These are phyloP conservation scores for Porites divaricata DNA, from an alignment of 92 coral and sea anemone species.

Conservation along the genomic window DNA sequence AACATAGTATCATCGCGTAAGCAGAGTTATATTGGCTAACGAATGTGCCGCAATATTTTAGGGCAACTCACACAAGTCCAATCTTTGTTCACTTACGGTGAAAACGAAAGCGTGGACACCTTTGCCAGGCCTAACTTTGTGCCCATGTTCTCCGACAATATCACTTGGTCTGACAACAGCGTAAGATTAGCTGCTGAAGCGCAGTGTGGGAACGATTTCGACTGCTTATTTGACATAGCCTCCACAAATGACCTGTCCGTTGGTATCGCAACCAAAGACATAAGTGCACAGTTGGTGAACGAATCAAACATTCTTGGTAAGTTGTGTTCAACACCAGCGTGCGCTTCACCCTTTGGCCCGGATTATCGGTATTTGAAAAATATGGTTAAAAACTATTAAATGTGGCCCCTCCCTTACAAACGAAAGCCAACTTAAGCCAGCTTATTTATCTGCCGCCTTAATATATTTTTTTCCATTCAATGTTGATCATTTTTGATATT, in stretches of 20 bases:
- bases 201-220: not conserved
- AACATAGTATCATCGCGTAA: not conserved
- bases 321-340: not conserved
- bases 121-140: not conserved
- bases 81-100: not conserved
- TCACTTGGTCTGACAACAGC: not conserved
- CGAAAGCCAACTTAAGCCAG: too few relatives aligned
- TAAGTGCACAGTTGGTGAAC: slow-evolving; percentile 45
- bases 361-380: too few relatives aligned
- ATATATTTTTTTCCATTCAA: too few relatives aligned
- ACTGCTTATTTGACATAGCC: not conserved
- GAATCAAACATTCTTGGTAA: slow-evolving; percentile 56
- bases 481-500: too few relatives aligned
- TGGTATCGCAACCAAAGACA: slow-evolving; percentile 48
- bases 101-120: not conserved
- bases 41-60: not conserved
- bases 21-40: not conserved
- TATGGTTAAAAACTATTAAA: too few relatives aligned
- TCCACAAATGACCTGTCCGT: slow-evolving; percentile 12
- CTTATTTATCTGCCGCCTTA: too few relatives aligned
- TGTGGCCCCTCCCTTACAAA: too few relatives aligned
- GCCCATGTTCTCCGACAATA: slow-evolving; percentile 2
- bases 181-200: not conserved
- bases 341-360: too few relatives aligned
- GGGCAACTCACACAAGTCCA: not conserved